Percentiles rank a stretch among this genome's conserved stretches.
phyloP scores from a whole-genome alignment of 2,113 vertebrate genomes.

The Hirundichthys speculiger region DNA sequence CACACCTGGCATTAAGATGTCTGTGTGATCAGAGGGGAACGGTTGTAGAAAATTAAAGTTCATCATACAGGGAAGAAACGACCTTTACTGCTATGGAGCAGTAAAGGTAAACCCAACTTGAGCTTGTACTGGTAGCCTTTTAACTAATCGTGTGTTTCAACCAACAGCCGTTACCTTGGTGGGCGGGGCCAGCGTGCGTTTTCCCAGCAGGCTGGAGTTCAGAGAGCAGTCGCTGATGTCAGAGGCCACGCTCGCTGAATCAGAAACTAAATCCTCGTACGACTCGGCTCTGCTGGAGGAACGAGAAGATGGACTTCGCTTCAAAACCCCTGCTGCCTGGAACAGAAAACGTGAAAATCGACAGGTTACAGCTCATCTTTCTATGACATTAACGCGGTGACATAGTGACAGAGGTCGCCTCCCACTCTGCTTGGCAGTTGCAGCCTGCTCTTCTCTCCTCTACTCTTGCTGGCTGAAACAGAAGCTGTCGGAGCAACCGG shows the following conservation, averaged over 20 bases:
- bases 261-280: constrained; percentile 75
- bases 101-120: not conserved
- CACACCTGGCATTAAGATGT: too few relatives aligned
- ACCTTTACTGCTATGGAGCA: too few relatives aligned
- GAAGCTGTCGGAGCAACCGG: constrained; percentile 36
- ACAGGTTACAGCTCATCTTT: not conserved
- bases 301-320: constrained; percentile 51
- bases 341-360: not conserved
- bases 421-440: constrained; percentile 65
- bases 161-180: constrained; percentile 80
- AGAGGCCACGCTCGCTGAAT: constrained; percentile 74
- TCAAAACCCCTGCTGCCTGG: constrained; percentile 42
- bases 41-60: too few relatives aligned
- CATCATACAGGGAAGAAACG: too few relatives aligned
- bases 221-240: constrained; percentile 77
- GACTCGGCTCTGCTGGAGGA: constrained; percentile 64
- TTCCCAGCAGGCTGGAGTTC: constrained; percentile 70
- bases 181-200: constrained; percentile 69
- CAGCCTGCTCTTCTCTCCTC: constrained; percentile 68
- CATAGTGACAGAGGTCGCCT: not conserved
- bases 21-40: too few relatives aligned
- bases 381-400: not conserved
- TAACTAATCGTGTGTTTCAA: not conserved
- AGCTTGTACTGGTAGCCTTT: not conserved
- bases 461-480: constrained; percentile 44